A percentile compares a stretch with the other conserved stretches of the same genome.
These are phyloP conservation scores for Chlorops oryzae DNA, from an alignment of 1,140 invertebrate species.

Conservation along the genomic window DNA sequence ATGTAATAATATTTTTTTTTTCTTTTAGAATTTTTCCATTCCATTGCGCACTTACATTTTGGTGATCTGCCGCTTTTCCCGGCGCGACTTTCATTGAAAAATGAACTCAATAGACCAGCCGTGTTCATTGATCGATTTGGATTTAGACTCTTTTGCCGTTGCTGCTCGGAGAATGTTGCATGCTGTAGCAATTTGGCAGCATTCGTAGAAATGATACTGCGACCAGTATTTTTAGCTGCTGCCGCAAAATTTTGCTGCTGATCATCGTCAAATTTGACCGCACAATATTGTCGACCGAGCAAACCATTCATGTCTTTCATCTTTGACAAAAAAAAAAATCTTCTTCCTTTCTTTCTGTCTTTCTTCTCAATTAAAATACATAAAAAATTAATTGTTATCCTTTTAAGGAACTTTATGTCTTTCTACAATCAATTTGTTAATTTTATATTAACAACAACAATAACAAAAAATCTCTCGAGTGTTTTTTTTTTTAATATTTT, in stretches of 20 bases:
- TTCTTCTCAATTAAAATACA: too few relatives aligned
- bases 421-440: too few relatives aligned
- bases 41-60: conserved; percentile 34
- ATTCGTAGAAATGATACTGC: conserved; percentile 1
- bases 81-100: conserved; percentile 33
- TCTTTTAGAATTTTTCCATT: neutral
- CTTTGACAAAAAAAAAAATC: too few relatives aligned
- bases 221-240: conserved; percentile 7
- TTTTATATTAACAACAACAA: too few relatives aligned
- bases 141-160: conserved; percentile 40
- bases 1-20: neutral
- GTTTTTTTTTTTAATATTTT: neutral
- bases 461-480: neutral
- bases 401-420: too few relatives aligned
- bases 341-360: too few relatives aligned
- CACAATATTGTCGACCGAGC: too few relatives aligned
- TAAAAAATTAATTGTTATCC: too few relatives aligned
- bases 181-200: neutral
- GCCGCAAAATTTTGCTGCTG: too few relatives aligned
- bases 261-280: too few relatives aligned
- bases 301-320: too few relatives aligned
- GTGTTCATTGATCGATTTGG: conserved; percentile 36
- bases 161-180: conserved; percentile 16
- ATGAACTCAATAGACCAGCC: conserved; percentile 33
- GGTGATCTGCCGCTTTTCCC: conserved; percentile 30